Evolutionary conservation across 37 sponge, comb jelly and placozoan genomes (phyloP).

Genomic region (Trichoplax adhaerens): DNA sequence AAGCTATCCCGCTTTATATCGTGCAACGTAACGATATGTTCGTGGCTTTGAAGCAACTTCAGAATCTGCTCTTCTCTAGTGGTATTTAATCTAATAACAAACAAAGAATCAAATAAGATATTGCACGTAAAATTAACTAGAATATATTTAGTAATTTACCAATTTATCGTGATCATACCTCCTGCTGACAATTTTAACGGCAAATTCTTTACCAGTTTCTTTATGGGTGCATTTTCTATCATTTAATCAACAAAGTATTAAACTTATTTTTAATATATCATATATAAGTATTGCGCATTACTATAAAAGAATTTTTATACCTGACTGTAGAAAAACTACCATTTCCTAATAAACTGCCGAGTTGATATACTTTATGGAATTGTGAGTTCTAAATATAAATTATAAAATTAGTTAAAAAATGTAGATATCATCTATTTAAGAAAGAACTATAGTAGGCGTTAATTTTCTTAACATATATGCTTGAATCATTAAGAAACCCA

Average conservation of each 20-base stretch:
- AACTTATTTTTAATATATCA: background rate
- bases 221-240: slow-evolving; percentile 52
- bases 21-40: slow-evolving; percentile 35
- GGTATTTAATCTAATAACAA: background rate
- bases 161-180: background rate
- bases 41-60: slow-evolving; percentile 76
- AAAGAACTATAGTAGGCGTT: too few species aligned
- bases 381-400: slow-evolving; percentile 38
- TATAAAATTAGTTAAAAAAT: background rate
- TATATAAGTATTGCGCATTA: too few species aligned
- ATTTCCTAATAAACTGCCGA: slow-evolving; percentile 30
- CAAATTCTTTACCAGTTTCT: slow-evolving; percentile 52
- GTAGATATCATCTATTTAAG: too few species aligned
- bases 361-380: slow-evolving; percentile 52
- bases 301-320: slow-evolving; percentile 6
- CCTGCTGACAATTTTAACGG: slow-evolving; percentile 89
- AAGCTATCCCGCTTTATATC: background rate
- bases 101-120: background rate
- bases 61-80: slow-evolving; percentile 52
- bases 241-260: slow-evolving; percentile 1
- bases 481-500: too few species aligned
- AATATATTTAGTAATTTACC: background rate
- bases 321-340: slow-evolving; percentile 74
- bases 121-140: background rate
- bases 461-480: too few species aligned